Evolutionary conservation across 2,888 invertebrate species (phyloP), one percentile per base, ranked within the genome.

Genomic region (Luperina testacea): DNA sequence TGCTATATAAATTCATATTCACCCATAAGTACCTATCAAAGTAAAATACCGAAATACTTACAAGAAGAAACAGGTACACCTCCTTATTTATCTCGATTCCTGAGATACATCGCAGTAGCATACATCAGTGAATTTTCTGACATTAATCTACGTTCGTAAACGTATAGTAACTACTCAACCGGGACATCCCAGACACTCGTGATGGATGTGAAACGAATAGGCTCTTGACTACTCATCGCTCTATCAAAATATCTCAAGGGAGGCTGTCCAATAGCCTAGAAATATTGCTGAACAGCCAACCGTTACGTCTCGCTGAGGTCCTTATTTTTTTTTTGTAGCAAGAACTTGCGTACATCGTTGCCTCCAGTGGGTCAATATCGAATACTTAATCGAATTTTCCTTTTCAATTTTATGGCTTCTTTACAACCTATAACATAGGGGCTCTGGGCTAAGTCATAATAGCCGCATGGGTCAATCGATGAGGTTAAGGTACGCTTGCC

Each of bases 171-270:
- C 87, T 87, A 88, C 85, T 86, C 87, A 83, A 71, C 75, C 69
- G 85, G 77, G 83, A 86, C 86, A 78, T 85, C 83, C 78, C 80
- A 87, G 88, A 85, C 87, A 87, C 83, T 85, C 85, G 78, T 90
- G 92, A 92, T 93, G 90, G 91, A 92, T 92, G 92, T 88, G 91
- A 89, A 90, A 87, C 89, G 89, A 92, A 91, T 89, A 87, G 89
- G 88, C 90, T 89, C 90, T 91, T 89, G 90, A 90, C 90, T 88
- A 87, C 85, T 87, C 89, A 87, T 88, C 90, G 87, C 87, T 91
- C 89, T 88, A 90, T 92, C 91, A 91, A 89, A 90, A 90, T 87
- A 91, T 89, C 89, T 87, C 84, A 67, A 79, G 84, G 84, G 87
- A 92, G 84, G 86, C 88, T 89, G 87, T 77, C 86, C 89, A 84